These are phyloP conservation scores for Acleris holmiana DNA, from an alignment of 2,888 invertebrate genomes.

Conservation along the genomic window DNA sequence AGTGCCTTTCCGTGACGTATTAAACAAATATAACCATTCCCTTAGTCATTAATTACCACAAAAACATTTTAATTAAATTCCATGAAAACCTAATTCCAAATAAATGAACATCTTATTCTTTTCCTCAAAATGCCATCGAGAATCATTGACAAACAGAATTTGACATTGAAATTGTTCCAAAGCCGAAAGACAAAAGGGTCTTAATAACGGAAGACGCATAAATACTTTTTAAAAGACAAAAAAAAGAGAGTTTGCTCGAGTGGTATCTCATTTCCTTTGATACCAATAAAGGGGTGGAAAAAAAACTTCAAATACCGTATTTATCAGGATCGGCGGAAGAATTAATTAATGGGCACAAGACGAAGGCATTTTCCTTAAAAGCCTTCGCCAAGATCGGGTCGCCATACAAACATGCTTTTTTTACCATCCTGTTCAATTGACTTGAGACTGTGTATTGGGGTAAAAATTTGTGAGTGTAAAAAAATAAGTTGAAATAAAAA, in stretches of 20 bases:
- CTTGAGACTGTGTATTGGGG: too few species aligned
- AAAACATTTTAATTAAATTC: too few species aligned
- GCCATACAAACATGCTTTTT: too few species aligned
- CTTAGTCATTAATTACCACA: too few species aligned
- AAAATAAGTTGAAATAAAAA: too few species aligned
- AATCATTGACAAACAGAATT: background rate
- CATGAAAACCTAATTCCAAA: too few species aligned
- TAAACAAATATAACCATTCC: too few species aligned
- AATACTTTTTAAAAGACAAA: background rate
- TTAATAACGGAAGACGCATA: background rate
- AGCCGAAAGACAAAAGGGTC: background rate
- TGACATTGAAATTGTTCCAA: background rate
- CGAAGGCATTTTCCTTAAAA: slow-evolving; percentile 44
- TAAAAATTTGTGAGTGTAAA: too few species aligned
- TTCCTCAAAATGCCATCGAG: background rate
- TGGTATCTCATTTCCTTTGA: slow-evolving; percentile 22
- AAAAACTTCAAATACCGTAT: slow-evolving; percentile 46
- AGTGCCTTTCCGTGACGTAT: too few species aligned
- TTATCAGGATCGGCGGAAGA: slow-evolving; percentile 62
- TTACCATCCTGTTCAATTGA: too few species aligned
- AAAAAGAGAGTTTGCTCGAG: background rate
- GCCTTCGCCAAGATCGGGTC: too few species aligned
- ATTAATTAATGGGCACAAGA: slow-evolving; percentile 68
- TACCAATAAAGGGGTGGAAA: slow-evolving; percentile 10
- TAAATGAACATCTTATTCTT: too few species aligned